Conservation (phyloP, 2,888 invertebrate species). For the Catocala nupta region DNA sequence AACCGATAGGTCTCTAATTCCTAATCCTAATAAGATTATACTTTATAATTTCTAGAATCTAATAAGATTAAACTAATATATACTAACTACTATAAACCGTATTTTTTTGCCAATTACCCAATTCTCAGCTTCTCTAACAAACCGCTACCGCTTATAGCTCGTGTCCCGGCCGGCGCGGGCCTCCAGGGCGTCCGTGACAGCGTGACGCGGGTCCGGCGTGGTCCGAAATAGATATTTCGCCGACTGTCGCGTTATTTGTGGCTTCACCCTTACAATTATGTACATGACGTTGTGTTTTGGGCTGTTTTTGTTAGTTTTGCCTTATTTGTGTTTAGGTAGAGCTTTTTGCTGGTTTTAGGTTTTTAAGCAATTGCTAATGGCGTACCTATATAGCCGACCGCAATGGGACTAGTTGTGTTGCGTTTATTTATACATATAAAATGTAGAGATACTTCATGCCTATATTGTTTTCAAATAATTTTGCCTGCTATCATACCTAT, state of each 20-base stretch:
- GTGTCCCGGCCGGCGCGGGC: constrained; percentile 34
- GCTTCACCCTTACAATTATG: constrained; percentile 65
- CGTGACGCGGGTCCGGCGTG: constrained; percentile 81
- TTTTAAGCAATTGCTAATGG: not conserved
- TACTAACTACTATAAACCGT: not conserved
- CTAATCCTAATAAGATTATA: no score
- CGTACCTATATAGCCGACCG: no score
- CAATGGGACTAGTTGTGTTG: no score
- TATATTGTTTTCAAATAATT: no score
- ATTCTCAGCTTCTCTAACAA: not conserved
- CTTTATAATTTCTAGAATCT: no score
- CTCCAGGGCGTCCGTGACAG: constrained; percentile 73
- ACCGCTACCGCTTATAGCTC: constrained; percentile 54
- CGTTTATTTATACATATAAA: no score
- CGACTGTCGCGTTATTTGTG: constrained; percentile 72
- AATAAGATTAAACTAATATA: no score
- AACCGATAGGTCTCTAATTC: no score
- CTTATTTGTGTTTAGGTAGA: constrained; percentile 25
- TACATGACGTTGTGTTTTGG: constrained; percentile 61
- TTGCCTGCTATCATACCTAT: no score
- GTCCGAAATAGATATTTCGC: constrained; percentile 84
- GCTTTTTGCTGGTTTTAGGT: constrained; percentile 18
- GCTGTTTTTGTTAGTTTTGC: constrained; percentile 33
- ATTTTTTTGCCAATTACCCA: no score
- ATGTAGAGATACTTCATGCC: no score